Evolutionary conservation across 2,113 vertebrate species (phyloP).

Genomic region (Tachysurus vachellii): DNA sequence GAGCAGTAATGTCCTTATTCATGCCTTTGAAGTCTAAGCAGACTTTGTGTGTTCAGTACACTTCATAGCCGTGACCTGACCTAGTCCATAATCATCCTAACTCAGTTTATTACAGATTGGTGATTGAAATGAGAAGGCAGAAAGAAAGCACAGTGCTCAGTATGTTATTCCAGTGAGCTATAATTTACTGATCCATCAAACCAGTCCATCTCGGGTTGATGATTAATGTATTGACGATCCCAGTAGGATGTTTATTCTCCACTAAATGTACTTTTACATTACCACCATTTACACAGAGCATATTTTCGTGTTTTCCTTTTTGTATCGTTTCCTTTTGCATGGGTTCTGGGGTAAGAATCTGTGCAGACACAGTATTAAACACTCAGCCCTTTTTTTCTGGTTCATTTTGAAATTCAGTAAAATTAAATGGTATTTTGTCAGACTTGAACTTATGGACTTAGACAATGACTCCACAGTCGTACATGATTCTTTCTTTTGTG

Average conservation of each 20-base stretch:
- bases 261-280: not conserved
- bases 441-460: not conserved
- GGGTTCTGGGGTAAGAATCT: not conserved
- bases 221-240: not conserved
- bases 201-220: not conserved
- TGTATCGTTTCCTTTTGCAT: not conserved
- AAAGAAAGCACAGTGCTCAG: not conserved
- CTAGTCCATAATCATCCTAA: slow-evolving; percentile 12
- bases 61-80: not conserved
- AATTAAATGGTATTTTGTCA: not conserved
- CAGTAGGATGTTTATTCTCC: not conserved
- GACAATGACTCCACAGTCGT: not conserved
- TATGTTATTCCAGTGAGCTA: not conserved
- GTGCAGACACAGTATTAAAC: too few species aligned
- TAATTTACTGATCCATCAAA: not conserved
- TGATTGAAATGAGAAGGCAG: not conserved
- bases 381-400: not conserved
- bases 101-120: not conserved
- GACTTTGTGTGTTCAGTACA: not conserved
- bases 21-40: not conserved
- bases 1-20: not conserved
- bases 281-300: not conserved
- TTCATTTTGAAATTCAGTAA: not conserved
- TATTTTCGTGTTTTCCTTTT: not conserved
- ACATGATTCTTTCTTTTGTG: not conserved